These are phyloP conservation scores for Catalaphyllia jardinei DNA, from an alignment of 64 coral and sea anemone species.

Conservation along the genomic window DNA sequence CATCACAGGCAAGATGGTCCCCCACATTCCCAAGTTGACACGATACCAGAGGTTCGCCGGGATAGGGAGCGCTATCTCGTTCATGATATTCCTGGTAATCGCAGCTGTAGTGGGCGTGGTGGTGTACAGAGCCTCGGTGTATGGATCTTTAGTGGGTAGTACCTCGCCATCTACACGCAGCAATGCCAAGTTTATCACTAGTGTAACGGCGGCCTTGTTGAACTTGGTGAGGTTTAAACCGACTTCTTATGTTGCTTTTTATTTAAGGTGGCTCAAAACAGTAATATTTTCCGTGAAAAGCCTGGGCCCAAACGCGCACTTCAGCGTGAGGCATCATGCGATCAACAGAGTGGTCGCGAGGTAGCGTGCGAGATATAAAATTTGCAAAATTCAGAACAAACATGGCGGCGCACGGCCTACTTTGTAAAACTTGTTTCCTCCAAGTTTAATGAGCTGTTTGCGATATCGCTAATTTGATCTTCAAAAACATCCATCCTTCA, in stretches of 20 bases:
- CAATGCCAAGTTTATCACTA: constrained; percentile 89
- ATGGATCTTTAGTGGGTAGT: constrained; percentile 55
- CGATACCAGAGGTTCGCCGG: constrained; percentile 74
- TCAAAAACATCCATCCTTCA: too few species aligned
- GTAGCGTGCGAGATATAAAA: too few species aligned
- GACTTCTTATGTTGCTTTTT: background rate
- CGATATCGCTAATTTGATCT: too few species aligned
- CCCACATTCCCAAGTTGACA: constrained; percentile 72
- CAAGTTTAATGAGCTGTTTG: too few species aligned
- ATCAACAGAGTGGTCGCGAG: too few species aligned
- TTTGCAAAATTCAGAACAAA: too few species aligned
- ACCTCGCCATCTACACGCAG: background rate
- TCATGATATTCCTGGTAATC: constrained; percentile 91
- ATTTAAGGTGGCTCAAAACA: too few species aligned
- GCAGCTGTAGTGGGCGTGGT: constrained; percentile 85
- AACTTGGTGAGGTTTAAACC: constrained; percentile 62
- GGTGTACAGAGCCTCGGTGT: constrained; percentile 80
- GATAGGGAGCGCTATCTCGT: constrained; percentile 67
- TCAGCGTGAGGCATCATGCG: too few species aligned
- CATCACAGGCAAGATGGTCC: constrained; percentile 82
- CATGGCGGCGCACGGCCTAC: too few species aligned
- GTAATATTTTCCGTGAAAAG: too few species aligned
- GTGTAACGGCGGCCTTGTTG: constrained; percentile 85
- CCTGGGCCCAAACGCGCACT: too few species aligned
- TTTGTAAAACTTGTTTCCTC: too few species aligned